Base-by-base conservation (phyloP, 2,797 vertebrate genomes). In the Sciurus vulgaris region DNA sequence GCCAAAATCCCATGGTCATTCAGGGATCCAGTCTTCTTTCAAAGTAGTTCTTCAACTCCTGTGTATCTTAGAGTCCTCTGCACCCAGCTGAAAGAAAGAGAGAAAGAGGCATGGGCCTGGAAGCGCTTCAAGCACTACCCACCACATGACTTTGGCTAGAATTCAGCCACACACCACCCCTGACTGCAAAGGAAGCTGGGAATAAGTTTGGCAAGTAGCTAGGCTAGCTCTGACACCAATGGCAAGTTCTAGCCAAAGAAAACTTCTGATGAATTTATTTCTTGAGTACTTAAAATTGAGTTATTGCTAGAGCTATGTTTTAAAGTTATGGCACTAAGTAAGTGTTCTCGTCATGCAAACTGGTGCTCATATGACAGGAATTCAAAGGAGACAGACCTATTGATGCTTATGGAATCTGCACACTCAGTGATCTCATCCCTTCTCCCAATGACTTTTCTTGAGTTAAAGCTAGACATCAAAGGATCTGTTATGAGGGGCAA, bases 241-340 rank as follows among this genome's bases (percentile, higher is more conserved):
- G 18, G 33, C 83, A 86, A 83, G 28, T 76, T 13, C 41, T 59
- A 74, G 41, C 13, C 44, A 93, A 76, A 7, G 30, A 65, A 63
- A 91, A 76, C 12, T 65, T 38, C 11, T 24, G 35, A 56, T 56
- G 7, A 59, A 56, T 82, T 65, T 47, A 59, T 59, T 90, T 10
- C 10, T 47, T 69, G 24, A 74, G 17, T 35, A 49, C 54, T 85
- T 88, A 20, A 76, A 93, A n/a, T 67, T 78, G 73, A 86, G n/a
- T 12, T 84, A 38, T 67, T 61, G 7, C 47, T 86, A 81, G 30
- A 86, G 28, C 74, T 91, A n/a, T 78, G 22, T 49, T 89, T 69
- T 83, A 69, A 91, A 94, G 51, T 49, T 30, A 14, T 33, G 30
- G 26, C 63, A 61, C 49, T 86, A 65, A 38, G 24, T 93, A 83